Conservation (phyloP, 2,888 invertebrate genomes). For the Nycteola revayana region DNA sequence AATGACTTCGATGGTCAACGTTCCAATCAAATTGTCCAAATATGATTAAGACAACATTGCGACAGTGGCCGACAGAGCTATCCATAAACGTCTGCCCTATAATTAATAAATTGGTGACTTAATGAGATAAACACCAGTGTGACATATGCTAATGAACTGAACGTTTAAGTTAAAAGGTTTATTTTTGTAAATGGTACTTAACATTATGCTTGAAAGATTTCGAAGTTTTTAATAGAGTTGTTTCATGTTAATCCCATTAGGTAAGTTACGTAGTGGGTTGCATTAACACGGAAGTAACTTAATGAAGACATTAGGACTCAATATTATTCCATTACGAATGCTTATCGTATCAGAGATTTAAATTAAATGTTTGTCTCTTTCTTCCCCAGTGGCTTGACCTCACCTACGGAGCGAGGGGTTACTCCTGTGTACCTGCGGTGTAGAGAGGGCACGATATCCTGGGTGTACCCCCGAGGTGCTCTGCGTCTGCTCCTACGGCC, state of each 20-base stretch:
- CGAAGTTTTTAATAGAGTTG: too few species aligned
- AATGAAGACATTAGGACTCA: too few species aligned
- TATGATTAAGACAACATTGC: conserved; percentile 50
- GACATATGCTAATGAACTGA: too few species aligned
- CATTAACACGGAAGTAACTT: too few species aligned
- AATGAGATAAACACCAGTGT: too few species aligned
- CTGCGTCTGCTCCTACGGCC: conserved; percentile 85
- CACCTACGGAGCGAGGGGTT: conserved; percentile 82
- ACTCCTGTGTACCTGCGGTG: conserved; percentile 90
- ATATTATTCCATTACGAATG: too few species aligned
- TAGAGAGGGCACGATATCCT: conserved; percentile 86
- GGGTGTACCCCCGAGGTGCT: conserved; percentile 89
- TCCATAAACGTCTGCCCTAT: conserved; percentile 30
- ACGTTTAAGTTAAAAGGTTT: too few species aligned
- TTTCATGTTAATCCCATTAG: too few species aligned
- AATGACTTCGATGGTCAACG: conserved; percentile 46
- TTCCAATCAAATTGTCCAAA: conserved; percentile 59
- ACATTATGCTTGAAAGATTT: too few species aligned
- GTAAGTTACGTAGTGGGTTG: too few species aligned
- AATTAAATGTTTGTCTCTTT: not conserved
- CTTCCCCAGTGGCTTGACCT: conserved; percentile 77
- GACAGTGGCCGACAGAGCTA: conserved; percentile 21
- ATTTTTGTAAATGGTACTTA: too few species aligned
- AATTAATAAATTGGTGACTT: not conserved
- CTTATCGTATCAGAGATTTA: too few species aligned